Conservation (phyloP, 1,140 invertebrate genomes). For the Arion vulgaris region DNA sequence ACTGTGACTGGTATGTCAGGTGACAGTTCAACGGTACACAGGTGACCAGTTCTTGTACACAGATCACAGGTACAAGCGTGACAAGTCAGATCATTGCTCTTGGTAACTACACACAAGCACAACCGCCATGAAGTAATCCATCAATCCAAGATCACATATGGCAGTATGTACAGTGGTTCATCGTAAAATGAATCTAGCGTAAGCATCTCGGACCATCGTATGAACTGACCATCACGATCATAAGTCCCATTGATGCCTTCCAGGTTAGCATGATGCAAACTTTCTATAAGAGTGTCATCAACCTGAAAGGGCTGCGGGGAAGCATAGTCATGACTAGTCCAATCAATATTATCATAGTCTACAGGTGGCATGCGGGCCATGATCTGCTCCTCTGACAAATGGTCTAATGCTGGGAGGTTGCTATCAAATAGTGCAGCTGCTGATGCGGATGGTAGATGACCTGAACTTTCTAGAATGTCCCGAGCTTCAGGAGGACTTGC, state of each 20-base stretch:
- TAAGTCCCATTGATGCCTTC: constrained; percentile 79
- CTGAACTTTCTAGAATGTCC: constrained; percentile 24
- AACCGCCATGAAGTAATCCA: not conserved
- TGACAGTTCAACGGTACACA: no score
- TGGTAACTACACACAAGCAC: not conserved
- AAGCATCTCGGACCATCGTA: constrained; percentile 87
- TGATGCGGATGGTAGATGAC: constrained; percentile 15
- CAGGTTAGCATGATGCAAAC: constrained; percentile 72
- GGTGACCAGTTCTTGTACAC: no score
- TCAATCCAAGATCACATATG: constrained; percentile 79
- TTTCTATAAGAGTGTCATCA: constrained; percentile 70
- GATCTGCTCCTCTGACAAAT: constrained; percentile 58
- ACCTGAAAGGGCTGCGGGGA: constrained; percentile 53
- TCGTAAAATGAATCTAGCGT: constrained; percentile 80
- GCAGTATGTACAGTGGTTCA: constrained; percentile 87
- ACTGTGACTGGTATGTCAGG: no score
- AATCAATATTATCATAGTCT: constrained; percentile 75
- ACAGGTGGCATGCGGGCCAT: constrained; percentile 77
- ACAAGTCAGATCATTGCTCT: not conserved
- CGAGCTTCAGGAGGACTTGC: constrained; percentile 27
- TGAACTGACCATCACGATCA: constrained; percentile 78
- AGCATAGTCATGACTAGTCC: constrained; percentile 42
- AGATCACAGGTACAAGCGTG: no score
- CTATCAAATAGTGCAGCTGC: constrained; percentile 8
- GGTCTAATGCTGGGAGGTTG: constrained; percentile 12